Evolutionary conservation across 2,797 vertebrate genomes (phyloP), one percentile per base, ranked within the genome.

Genomic region (Serranus cabrilla): DNA sequence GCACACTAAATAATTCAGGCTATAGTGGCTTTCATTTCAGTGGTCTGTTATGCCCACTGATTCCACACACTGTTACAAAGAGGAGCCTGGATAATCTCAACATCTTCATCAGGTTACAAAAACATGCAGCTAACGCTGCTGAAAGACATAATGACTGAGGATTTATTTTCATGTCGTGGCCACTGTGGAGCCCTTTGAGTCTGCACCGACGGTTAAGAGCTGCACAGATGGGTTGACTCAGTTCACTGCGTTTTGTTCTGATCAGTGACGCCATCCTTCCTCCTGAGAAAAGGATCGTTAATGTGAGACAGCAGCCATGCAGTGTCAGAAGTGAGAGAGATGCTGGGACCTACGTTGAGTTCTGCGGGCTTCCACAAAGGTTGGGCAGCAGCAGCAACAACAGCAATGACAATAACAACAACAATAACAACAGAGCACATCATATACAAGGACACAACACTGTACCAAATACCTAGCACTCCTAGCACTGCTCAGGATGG

Each of bases 351-450:
- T 95, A 96, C 95, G 80, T 95, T 94, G 92, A 91, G 87, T 89
- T 96, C 95, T 91, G 93, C 89, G 50, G 93, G 93, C 94, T 96
- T 96, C 95, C 95, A 89, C 89, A 89, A 93, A 92, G 76, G 90
- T 91, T 90, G 91, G 87, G 93, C 87, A 86, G 91, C 90, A 90
- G 92, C 94, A 94, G 90, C 89, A 94, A 89, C 79, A 66, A 66
- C 39, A 43, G 23, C 39, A 66, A 54, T 54, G 50, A 89, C 79
- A 90, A 89, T 83, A 89, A 93, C 82, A 89, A 91, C 80, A 89
- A 73, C 74, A 85, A 83, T 61, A 93, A 92, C 92, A 93, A 95
- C 92, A 95, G 90, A 93, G 90, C 90, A 92, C 91, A 95, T 93
- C 93, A 94, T 91, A 93, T 94, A 93, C 83, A 83, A 92, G 78